A percentile compares a stretch with the other conserved stretches of the same genome.
These are phyloP conservation scores for Reticulitermes speratus DNA, from an alignment of 1,140 invertebrate species.

Conservation along the genomic window DNA sequence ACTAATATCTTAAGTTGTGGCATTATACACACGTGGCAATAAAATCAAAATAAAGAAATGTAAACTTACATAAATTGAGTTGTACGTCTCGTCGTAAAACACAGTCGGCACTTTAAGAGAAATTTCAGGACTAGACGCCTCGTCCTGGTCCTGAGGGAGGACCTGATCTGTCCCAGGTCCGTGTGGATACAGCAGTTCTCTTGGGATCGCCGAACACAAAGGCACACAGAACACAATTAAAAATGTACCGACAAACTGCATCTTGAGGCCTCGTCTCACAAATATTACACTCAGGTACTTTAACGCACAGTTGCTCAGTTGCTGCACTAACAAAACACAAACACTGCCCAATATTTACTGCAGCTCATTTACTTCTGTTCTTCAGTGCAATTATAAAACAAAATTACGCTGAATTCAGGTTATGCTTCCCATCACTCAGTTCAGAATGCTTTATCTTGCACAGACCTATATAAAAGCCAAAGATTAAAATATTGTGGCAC, in stretches of 20 bases:
- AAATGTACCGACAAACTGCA: not conserved
- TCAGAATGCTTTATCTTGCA: too few species aligned
- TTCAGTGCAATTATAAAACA: too few species aligned
- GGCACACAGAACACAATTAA: not conserved
- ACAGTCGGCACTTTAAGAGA: constrained; percentile 61
- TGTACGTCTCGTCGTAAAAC: constrained; percentile 70
- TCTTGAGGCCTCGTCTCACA: not conserved
- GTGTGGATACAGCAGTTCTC: constrained; percentile 26
- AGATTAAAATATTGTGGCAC: too few species aligned
- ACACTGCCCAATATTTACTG: too few species aligned
- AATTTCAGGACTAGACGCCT: constrained; percentile 49
- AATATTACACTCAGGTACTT: too few species aligned
- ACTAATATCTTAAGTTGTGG: too few species aligned
- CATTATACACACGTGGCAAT: not conserved
- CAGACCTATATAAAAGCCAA: too few species aligned
- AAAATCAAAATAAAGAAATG: not conserved
- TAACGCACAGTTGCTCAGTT: too few species aligned
- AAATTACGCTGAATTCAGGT: too few species aligned
- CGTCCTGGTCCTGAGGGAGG: constrained; percentile 41
- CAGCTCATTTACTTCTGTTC: too few species aligned
- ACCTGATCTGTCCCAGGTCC: not conserved
- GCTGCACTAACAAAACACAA: too few species aligned
- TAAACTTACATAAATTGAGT: constrained; percentile 72
- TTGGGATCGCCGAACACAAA: not conserved
- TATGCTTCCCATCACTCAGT: too few species aligned